Evolutionary conservation across 2,797 vertebrate genomes (phyloP).

Genomic region (Coregonus suidteri): DNA sequence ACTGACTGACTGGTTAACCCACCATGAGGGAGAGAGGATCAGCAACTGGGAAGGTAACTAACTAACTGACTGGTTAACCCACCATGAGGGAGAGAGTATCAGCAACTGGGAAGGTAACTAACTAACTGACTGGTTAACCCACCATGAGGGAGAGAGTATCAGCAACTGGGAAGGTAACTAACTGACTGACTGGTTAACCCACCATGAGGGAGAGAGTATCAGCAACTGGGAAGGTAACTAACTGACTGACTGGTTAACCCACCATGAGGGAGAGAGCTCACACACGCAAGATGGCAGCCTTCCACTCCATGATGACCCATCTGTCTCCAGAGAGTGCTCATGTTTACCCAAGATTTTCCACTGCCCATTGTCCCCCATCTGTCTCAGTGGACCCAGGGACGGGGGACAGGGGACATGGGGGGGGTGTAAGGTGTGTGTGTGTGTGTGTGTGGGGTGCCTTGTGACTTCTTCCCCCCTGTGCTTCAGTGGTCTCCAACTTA

Average conservation of each 20-base stretch:
- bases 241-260: not conserved
- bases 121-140: too few species aligned
- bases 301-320: not conserved
- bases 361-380: too few species aligned
- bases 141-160: too few species aligned
- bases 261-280: not conserved
- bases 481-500: not conserved
- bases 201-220: slow-evolving; percentile 60
- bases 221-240: slow-evolving; percentile 86
- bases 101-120: too few species aligned
- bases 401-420: too few species aligned
- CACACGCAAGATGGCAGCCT: not conserved
- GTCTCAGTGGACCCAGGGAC: too few species aligned
- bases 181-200: too few species aligned
- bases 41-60: not conserved
- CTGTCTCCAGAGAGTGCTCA: too few species aligned
- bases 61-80: too few species aligned
- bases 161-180: too few species aligned
- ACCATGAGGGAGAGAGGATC: not conserved
- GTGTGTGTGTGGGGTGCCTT: not conserved
- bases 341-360: too few species aligned
- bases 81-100: too few species aligned
- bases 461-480: not conserved
- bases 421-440: not conserved
- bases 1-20: not conserved